A percentile compares a stretch with the other conserved stretches of the same genome.
Conservation (phyloP, 2,113 vertebrate species). For the Chaetops frenatus region DNA sequence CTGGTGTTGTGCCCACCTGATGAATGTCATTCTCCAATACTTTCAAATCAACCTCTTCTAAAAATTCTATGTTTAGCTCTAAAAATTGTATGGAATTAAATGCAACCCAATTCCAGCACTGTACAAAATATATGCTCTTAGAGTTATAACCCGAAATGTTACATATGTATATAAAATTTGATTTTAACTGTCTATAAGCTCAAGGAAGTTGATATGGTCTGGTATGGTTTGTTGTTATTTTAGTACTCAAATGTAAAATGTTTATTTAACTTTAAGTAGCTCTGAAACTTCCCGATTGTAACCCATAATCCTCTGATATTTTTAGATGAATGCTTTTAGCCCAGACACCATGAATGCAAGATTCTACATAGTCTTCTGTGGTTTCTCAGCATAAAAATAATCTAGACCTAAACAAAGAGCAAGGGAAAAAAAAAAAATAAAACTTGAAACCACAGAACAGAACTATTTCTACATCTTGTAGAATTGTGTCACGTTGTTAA, state of each 20-base stretch:
- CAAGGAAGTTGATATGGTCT: background rate
- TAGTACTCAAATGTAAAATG: background rate
- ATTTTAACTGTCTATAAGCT: background rate
- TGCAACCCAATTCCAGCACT: background rate
- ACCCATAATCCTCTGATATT: constrained; percentile 38
- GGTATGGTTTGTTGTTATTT: background rate
- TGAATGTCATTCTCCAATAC: background rate
- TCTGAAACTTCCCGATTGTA: constrained; percentile 13
- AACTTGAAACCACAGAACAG: background rate
- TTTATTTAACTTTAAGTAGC: background rate
- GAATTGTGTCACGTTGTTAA: background rate
- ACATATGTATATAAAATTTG: background rate
- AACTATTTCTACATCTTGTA: background rate
- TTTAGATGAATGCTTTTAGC: constrained; percentile 37
- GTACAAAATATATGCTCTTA: background rate
- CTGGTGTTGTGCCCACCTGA: background rate
- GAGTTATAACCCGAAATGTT: background rate
- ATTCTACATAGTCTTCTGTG: background rate
- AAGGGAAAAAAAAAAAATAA: background rate
- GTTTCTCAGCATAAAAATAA: constrained; percentile 45
- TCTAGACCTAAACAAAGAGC: constrained; percentile 10
- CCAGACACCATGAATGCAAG: background rate
- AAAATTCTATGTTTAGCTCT: background rate
- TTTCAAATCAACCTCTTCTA: background rate
- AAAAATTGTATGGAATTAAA: background rate